These are phyloP conservation scores for Bovichtus variegatus DNA, from an alignment of 2,797 vertebrate species.

Conservation along the genomic window DNA sequence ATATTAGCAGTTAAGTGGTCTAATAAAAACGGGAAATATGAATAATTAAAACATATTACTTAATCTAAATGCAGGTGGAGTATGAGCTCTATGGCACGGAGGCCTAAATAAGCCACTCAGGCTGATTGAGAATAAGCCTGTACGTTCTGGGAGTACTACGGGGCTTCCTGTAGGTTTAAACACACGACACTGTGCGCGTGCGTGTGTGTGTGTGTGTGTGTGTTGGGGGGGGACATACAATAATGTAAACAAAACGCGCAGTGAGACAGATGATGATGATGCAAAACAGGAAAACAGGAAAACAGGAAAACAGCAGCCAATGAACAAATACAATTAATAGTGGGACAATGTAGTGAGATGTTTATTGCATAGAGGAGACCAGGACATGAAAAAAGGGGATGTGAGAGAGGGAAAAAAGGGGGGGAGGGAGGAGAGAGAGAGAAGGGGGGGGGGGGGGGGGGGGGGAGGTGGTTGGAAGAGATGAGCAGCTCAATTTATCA, in stretches of 20 bases:
- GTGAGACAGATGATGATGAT: conserved; percentile 40
- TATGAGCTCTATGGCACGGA: conserved; percentile 23
- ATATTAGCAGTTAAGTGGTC: conserved; percentile 68
- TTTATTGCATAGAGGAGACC: conserved; percentile 73
- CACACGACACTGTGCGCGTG: background rate
- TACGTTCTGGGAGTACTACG: conserved; percentile 13
- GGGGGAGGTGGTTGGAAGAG: conserved; percentile 53
- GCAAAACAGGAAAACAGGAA: conserved; percentile 48
- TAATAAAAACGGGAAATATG: conserved; percentile 73
- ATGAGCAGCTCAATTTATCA: conserved; percentile 85
- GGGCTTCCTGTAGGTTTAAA: conserved; percentile 22
- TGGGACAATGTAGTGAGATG: conserved; percentile 80
- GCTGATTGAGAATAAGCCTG: conserved; percentile 21
- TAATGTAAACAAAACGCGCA: conserved; percentile 63
- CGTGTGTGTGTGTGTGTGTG: background rate
- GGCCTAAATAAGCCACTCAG: conserved; percentile 48
- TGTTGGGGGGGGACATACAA: conserved; percentile 18
- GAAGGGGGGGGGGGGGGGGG: conserved; percentile 18
- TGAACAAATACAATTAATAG: conserved; percentile 81
- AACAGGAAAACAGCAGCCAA: conserved; percentile 58
- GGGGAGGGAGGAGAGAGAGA: conserved; percentile 28
- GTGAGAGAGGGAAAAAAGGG: conserved; percentile 52
- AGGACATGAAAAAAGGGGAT: conserved; percentile 50
- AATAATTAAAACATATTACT: conserved; percentile 82
- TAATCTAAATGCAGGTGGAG: conserved; percentile 73